These are phyloP conservation scores for Meriones psammophilus DNA, from an alignment of 2,797 vertebrate genomes.

Conservation along the genomic window DNA sequence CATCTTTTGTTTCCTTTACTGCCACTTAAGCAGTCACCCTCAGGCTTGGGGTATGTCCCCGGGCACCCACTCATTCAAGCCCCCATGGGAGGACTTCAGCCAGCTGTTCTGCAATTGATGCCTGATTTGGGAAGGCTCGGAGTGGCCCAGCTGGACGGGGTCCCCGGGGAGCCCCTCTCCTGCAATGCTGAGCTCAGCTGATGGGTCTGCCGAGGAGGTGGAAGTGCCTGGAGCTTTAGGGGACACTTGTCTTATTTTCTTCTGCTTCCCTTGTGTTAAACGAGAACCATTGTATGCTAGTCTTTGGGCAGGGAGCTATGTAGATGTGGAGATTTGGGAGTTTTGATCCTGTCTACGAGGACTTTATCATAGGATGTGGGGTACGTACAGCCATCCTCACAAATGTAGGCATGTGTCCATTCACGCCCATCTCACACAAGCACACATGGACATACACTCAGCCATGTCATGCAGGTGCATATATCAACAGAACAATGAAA, in stretches of 20 bases:
- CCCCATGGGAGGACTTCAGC: constrained; percentile 18
- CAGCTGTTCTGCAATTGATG: constrained; percentile 69
- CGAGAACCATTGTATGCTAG: neutral
- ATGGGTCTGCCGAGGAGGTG: constrained; percentile 10
- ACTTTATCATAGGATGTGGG: neutral
- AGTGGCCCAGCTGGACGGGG: constrained; percentile 52
- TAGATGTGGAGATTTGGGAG: neutral
- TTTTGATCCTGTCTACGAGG: neutral
- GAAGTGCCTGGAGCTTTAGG: neutral
- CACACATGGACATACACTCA: neutral
- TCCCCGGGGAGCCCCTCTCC: neutral
- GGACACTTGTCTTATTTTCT: neutral
- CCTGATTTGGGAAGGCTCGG: constrained; percentile 36
- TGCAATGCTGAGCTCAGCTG: constrained; percentile 37
- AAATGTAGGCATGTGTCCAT: neutral
- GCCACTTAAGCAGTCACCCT: constrained; percentile 78
- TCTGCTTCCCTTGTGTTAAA: neutral
- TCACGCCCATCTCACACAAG: neutral
- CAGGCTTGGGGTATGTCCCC: constrained; percentile 71
- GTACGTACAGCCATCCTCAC: fast-evolving
- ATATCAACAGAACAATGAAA: neutral
- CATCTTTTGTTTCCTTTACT: constrained; percentile 86
- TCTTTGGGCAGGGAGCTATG: neutral
- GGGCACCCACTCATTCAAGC: constrained; percentile 65
- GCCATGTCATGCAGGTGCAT: neutral